Evolutionary conservation across 1,140 invertebrate genomes (phyloP).

Genomic region (Apis laboriosa): DNA sequence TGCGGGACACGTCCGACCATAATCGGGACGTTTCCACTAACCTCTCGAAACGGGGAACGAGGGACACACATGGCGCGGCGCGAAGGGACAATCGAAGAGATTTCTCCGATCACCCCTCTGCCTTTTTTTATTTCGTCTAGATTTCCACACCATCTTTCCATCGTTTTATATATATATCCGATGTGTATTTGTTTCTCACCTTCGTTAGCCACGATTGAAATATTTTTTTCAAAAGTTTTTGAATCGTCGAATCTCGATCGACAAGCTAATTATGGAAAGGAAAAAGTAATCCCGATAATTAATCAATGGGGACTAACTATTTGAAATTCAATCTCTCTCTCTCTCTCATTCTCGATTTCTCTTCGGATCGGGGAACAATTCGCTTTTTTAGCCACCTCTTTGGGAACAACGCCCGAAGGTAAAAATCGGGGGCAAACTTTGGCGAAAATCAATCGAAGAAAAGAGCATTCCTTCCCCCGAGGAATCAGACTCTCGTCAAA

Average conservation of each 20-base stretch:
- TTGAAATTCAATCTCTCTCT: neutral
- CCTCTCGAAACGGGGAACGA: slow-evolving; percentile 23
- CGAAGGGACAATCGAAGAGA: slow-evolving; percentile 5
- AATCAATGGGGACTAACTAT: too few species aligned
- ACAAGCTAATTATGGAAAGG: neutral
- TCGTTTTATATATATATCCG: neutral
- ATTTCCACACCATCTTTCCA: neutral
- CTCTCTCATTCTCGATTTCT: too few species aligned
- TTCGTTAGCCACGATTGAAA: too few species aligned
- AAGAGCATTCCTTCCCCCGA: slow-evolving; percentile 5
- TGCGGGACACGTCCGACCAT: slow-evolving; percentile 49
- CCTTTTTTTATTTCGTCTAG: neutral
- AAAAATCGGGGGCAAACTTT: slow-evolving; percentile 2
- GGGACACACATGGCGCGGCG: neutral
- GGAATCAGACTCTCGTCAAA: slow-evolving; percentile 17
- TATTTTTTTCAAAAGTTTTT: too few species aligned
- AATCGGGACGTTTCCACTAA: slow-evolving; percentile 43
- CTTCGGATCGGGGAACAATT: neutral
- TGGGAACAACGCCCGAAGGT: neutral
- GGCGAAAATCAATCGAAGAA: slow-evolving; percentile 23
- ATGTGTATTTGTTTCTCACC: too few species aligned
- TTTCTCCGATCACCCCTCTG: slow-evolving; percentile 6
- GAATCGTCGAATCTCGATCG: neutral
- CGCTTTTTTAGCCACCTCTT: neutral
- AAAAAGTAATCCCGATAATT: too few species aligned